Evolutionary conservation across 1,140 invertebrate species (phyloP).

Genomic region (Drosophila rhopaloa): DNA sequence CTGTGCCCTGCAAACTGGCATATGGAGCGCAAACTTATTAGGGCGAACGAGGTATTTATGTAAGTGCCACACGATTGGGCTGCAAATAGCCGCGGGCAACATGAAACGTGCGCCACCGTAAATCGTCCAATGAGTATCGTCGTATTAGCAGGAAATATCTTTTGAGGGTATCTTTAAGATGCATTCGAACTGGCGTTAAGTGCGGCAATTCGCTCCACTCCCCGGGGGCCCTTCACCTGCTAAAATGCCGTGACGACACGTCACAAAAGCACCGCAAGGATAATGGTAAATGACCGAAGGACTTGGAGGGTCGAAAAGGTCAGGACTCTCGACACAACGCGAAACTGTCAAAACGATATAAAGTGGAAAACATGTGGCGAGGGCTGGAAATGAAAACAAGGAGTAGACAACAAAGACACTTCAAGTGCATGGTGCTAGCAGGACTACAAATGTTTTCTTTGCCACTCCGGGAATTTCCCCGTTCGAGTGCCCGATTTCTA

Average conservation of each 20-base stretch:
- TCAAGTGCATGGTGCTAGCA: constrained; percentile 28
- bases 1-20: constrained; percentile 6
- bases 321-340: constrained; percentile 21
- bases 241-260: constrained; percentile 38
- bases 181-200: constrained; percentile 66
- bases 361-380: constrained; percentile 46
- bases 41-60: constrained; percentile 72
- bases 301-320: constrained; percentile 20
- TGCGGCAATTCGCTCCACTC: constrained; percentile 59
- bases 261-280: constrained; percentile 77
- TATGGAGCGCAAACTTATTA: constrained; percentile 60
- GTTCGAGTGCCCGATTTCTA: constrained; percentile 23
- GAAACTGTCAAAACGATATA: constrained; percentile 69
- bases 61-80: constrained; percentile 76
- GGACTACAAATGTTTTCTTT: constrained; percentile 56
- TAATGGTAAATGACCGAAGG: constrained; percentile 62
- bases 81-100: constrained; percentile 74
- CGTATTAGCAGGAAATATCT: constrained; percentile 21
- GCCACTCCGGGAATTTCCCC: constrained; percentile 64
- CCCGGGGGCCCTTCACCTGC: constrained; percentile 51
- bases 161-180: constrained; percentile 40
- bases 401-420: constrained; percentile 46
- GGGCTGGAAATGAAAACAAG: constrained; percentile 34
- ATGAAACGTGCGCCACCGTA: constrained; percentile 75
- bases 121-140: constrained; percentile 1